Evolutionary conservation across 2,113 vertebrate species (phyloP).

Genomic region (Cyanoramphus novaezelandiae): DNA sequence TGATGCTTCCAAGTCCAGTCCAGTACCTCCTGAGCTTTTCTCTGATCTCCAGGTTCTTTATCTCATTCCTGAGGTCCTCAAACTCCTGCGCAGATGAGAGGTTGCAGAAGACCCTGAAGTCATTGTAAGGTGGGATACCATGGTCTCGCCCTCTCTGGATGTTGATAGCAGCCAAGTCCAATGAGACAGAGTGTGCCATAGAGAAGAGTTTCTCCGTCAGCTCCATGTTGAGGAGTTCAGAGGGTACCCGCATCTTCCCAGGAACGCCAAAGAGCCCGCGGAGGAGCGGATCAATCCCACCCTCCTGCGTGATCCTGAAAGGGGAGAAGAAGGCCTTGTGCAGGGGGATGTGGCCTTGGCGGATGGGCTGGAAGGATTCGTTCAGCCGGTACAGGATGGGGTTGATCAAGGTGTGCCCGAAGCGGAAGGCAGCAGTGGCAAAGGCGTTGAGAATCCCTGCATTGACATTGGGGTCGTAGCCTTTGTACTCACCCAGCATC

Average conservation of each 20-base stretch:
- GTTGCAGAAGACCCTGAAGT: constrained; percentile 79
- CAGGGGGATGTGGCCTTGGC: constrained; percentile 69
- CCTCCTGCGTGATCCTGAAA: constrained; percentile 73
- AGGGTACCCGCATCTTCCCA: constrained; percentile 75
- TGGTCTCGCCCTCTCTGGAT: constrained; percentile 77
- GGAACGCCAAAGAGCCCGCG: constrained; percentile 72
- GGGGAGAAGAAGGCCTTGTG: constrained; percentile 79
- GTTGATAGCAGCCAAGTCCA: constrained; percentile 77
- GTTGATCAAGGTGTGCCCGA: constrained; percentile 76
- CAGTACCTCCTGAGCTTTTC: constrained; percentile 75
- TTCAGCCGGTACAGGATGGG: constrained; percentile 73
- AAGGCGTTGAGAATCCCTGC: constrained; percentile 74
- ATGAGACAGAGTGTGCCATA: constrained; percentile 73
- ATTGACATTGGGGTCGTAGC: constrained; percentile 67
- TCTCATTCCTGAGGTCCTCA: constrained; percentile 76
- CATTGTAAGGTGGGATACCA: constrained; percentile 75
- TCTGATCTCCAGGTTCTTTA: constrained; percentile 76
- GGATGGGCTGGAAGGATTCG: constrained; percentile 70
- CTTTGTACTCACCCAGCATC: constrained; percentile 73
- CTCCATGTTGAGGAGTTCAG: constrained; percentile 75
- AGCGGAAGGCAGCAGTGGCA: constrained; percentile 76
- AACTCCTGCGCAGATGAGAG: constrained; percentile 71
- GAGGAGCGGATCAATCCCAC: constrained; percentile 74
- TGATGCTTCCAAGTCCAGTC: neutral
- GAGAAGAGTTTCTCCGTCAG: constrained; percentile 77